A percentile compares a stretch with the other conserved stretches of the same genome.
Conservation (phyloP, 2,113 vertebrate genomes). For the Aspiorhynchus laticeps region DNA sequence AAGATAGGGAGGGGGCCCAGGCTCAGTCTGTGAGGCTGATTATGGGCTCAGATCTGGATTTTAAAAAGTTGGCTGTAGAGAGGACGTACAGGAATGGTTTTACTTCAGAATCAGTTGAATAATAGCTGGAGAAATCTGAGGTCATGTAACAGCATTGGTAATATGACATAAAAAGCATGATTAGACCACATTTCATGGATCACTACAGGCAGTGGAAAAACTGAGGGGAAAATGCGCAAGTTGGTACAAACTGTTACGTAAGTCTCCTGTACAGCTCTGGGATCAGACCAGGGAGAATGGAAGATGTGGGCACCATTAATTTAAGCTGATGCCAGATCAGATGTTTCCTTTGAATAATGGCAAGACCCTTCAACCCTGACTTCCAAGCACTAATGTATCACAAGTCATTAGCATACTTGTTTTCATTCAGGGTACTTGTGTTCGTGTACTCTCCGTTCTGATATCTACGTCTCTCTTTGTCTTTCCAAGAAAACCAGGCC, state of each 20-base stretch:
- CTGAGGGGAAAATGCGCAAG: conserved; percentile 11
- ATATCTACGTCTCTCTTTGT: conserved; percentile 29
- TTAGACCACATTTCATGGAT: conserved; percentile 48
- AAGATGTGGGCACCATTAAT: conserved; percentile 2
- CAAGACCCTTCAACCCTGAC: conserved; percentile 33
- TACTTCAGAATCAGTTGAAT: conserved; percentile 38
- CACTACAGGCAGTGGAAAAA: conserved; percentile 44
- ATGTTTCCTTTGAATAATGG: conserved; percentile 48
- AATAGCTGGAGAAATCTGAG: conserved; percentile 44
- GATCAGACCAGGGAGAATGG: conserved; percentile 31
- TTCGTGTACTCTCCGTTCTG: neutral
- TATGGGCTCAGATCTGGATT: conserved; percentile 24
- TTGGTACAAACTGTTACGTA: conserved; percentile 43
- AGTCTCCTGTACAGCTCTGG: conserved; percentile 20
- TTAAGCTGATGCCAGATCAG: conserved; percentile 40
- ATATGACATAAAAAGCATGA: conserved; percentile 44
- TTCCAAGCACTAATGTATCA: conserved; percentile 47
- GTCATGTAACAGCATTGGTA: conserved; percentile 40
- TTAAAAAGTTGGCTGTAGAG: conserved; percentile 34
- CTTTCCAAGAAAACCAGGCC: conserved; percentile 39
- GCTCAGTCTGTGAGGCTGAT: conserved; percentile 2
- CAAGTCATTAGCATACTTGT: conserved; percentile 56
- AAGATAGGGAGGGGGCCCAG: neutral
- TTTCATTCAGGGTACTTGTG: conserved; percentile 18
- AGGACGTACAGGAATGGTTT: neutral